phyloP scores from a whole-genome alignment of 2,113 vertebrate genomes.

The Echinops telfairi region DNA sequence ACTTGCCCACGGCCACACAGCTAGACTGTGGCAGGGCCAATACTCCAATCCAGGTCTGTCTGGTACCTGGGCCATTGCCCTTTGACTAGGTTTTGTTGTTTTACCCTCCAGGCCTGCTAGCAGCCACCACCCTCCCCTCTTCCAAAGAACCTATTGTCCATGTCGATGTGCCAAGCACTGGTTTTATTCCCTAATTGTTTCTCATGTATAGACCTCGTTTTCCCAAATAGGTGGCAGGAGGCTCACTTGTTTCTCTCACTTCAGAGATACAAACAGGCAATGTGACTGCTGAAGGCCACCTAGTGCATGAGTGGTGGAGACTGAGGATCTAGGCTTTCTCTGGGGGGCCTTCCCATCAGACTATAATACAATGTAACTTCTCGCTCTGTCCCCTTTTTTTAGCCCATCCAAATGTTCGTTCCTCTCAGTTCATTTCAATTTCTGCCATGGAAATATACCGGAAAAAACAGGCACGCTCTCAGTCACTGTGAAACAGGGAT shows the following conservation, averaged over 20 bases:
- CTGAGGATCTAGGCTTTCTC: background rate
- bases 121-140: background rate
- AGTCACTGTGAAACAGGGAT: background rate
- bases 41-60: background rate
- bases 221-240: background rate
- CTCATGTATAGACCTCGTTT: background rate
- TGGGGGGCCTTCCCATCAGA: background rate
- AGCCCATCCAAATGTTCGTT: background rate
- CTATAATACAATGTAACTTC: background rate
- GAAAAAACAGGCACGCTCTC: background rate
- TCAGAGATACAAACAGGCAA: conserved; percentile 22
- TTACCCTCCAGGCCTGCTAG: background rate
- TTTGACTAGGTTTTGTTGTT: background rate
- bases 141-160: conserved; percentile 15
- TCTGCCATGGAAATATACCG: background rate
- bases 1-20: conserved; percentile 52
- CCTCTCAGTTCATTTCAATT: background rate
- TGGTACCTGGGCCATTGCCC: background rate
- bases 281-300: conserved; percentile 21
- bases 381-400: conserved; percentile 2
- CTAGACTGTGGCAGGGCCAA: background rate
- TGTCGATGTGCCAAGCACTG: background rate
- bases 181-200: conserved; percentile 14
- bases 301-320: conserved; percentile 39
- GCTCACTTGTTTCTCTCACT: conserved; percentile 5